Evolutionary conservation across 2,113 vertebrate species (phyloP), one percentile per base, ranked within the genome.

Genomic region (Zosterops pallidus): DNA sequence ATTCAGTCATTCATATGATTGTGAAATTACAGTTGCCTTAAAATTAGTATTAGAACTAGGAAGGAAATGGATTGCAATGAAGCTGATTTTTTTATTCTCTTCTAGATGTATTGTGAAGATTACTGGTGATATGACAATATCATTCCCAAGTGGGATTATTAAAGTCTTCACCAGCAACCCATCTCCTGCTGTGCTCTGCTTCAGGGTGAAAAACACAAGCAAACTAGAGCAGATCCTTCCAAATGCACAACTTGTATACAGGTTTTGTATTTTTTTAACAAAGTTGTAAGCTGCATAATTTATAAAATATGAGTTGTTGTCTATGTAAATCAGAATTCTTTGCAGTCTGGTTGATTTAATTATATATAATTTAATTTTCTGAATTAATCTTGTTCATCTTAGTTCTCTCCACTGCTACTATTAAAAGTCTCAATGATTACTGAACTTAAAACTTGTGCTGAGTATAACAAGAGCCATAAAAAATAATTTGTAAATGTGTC

Each of bases 91-190:
- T 96, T 90, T 44, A 49, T 63, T 95, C 16, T 95, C 62, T 94
- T 86, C 70, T 63, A 97, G 99, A 96, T 99, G 99, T 93, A 99
- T 99, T 94, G 99, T 99, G 96, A 99, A 99, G 98, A 99, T 99
- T 89, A 99, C 99, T 67, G 99, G 99, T 83, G 99, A 99, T 86
- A 98, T 99, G 99, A 99, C 99, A 9, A 85, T 99, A 62, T 99
- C 99, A 16, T 99, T 99, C 97, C 99, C 99, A 86, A 99, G 98
- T 89, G 99, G 99, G 78, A 99, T 99, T 97, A 99, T 99, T 98
- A 99, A 99, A 98, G 98, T 99, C 79, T 99, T 99, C 96, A 99
- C 99, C 78, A 98, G 96, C 96, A 99, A 99, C 97, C 99, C 99
- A 26, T 99, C 99, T 86, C 99, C 99, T 42, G 98, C 99, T 69